Evolutionary conservation across 2,113 vertebrate genomes (phyloP).

Genomic region (Pseudopipra pipra): DNA sequence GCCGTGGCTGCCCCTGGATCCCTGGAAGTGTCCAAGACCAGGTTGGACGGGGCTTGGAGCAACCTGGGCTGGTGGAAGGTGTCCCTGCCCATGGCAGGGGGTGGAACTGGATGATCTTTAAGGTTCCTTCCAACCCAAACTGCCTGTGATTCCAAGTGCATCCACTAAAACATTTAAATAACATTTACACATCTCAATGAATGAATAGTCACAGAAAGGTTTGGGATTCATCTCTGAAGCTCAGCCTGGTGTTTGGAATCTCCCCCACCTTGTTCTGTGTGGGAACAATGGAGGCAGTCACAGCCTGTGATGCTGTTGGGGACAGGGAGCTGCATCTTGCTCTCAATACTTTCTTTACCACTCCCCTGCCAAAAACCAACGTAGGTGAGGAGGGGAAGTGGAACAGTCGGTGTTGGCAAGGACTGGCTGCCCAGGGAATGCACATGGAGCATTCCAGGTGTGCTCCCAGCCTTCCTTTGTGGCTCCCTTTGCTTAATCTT

Average conservation of each 20-base stretch:
- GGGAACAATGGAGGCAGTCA: rapidly evolving
- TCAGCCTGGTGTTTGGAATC: not conserved
- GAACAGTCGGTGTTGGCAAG: not conserved
- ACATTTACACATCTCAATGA: not conserved
- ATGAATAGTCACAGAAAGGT: not conserved
- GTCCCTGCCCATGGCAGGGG: not conserved
- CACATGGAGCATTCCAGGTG: not conserved
- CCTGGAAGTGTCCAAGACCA: not conserved
- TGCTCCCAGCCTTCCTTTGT: not conserved
- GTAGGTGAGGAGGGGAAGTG: not conserved
- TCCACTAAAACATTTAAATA: not conserved
- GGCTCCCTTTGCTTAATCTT: not conserved
- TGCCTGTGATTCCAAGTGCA: not conserved
- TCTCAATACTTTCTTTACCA: rapidly evolving
- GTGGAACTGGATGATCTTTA: rapidly evolving
- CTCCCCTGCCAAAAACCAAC: not conserved
- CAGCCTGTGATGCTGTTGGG: not conserved
- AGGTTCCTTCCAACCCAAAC: not conserved
- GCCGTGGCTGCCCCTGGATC: not conserved
- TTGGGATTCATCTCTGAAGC: not conserved
- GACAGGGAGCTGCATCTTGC: not conserved
- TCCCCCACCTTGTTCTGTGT: not conserved
- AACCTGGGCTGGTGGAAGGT: not conserved
- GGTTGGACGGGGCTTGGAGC: not conserved
- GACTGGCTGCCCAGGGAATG: not conserved